A percentile compares a stretch with the other conserved stretches of the same genome.
Evolutionary conservation across 1,140 invertebrate genomes (phyloP).

Genomic region (Zaprionus kolodkinae): DNA sequence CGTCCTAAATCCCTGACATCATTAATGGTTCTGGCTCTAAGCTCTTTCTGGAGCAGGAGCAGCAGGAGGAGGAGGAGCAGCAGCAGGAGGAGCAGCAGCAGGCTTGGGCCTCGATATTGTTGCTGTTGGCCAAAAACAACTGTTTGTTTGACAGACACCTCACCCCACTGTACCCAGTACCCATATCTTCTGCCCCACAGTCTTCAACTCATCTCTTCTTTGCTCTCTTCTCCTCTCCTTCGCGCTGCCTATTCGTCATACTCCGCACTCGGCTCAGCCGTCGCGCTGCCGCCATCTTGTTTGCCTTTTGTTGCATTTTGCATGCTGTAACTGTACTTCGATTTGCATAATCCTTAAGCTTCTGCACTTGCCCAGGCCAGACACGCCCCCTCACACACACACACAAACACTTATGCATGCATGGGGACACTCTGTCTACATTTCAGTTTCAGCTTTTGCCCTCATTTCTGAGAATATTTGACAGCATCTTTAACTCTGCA

Average conservation of each 20-base stretch:
- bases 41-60: background rate
- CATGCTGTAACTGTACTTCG: conserved; percentile 70
- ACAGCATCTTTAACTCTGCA: conserved; percentile 38
- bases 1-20: conserved; percentile 63
- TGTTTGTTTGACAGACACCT: background rate
- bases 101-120: conserved; percentile 12
- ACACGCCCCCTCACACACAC: background rate
- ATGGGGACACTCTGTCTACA: conserved; percentile 8
- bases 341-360: conserved; percentile 78
- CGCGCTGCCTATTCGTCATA: background rate
- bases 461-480: conserved; percentile 32
- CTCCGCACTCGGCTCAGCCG: conserved; percentile 4
- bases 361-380: conserved; percentile 65
- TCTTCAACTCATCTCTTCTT: no score
- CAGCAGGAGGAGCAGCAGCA: background rate
- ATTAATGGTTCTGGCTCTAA: conserved; percentile 49
- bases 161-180: no score
- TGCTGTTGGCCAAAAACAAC: conserved; percentile 15
- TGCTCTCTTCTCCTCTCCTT: background rate
- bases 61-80: background rate
- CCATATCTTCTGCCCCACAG: no score
- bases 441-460: conserved; percentile 34
- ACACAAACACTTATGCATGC: background rate
- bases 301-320: conserved; percentile 74
- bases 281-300: conserved; percentile 10